These are phyloP conservation scores for Zhuqinia jingwanae DNA, from an alignment of 2,888 invertebrate genomes.

Conservation along the genomic window DNA sequence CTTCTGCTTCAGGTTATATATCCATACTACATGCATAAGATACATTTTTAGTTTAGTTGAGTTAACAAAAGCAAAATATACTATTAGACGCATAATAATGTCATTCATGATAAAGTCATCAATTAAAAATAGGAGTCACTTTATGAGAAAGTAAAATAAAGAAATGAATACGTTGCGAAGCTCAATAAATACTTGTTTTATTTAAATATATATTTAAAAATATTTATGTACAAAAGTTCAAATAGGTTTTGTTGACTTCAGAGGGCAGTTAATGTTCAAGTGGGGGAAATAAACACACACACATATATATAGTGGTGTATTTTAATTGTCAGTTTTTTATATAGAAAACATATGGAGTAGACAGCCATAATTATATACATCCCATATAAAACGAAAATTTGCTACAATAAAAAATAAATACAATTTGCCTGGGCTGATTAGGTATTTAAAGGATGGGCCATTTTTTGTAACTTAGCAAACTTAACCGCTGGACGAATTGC, in stretches of 20 bases:
- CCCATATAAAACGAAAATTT: neutral
- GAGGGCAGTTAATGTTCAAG: neutral
- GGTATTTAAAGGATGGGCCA: neutral
- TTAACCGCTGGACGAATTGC: constrained; percentile 19
- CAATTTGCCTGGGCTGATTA: neutral
- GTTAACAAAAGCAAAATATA: constrained; percentile 64
- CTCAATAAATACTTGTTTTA: constrained; percentile 2
- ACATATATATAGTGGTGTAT: too few relatives aligned
- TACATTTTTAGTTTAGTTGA: constrained; percentile 64
- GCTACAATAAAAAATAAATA: neutral
- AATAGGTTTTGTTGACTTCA: neutral
- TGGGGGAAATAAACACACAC: neutral
- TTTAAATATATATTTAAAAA: neutral
- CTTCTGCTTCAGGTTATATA: constrained; percentile 41
- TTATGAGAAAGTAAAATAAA: constrained; percentile 62
- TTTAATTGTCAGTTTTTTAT: neutral
- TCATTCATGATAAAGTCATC: constrained; percentile 69
- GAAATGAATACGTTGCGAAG: constrained; percentile 5
- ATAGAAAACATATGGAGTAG: neutral
- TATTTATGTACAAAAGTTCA: too few relatives aligned
- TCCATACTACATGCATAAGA: too few relatives aligned
- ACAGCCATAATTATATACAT: neutral
- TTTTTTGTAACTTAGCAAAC: constrained; percentile 6
- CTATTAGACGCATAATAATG: constrained; percentile 53
- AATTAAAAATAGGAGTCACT: constrained; percentile 67